phyloP scores from a whole-genome alignment of 2,113 vertebrate genomes.

The Panthera leo region DNA sequence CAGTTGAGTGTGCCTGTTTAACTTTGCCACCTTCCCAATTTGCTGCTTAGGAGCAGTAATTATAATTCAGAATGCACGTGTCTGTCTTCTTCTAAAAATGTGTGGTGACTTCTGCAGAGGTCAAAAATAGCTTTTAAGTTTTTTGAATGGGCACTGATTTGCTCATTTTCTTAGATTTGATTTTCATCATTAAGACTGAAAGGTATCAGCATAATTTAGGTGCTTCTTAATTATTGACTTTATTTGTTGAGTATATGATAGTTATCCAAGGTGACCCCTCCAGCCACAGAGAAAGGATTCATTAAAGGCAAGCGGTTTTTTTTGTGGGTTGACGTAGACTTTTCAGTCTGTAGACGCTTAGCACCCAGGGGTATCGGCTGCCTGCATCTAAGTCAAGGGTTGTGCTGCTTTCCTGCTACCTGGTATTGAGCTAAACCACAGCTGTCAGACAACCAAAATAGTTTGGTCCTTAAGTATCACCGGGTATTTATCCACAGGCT shows the following conservation, averaged over 20 bases:
- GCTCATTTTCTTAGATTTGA: conserved; percentile 39
- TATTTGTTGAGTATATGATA: neutral
- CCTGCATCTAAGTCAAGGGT: neutral
- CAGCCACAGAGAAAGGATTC: conserved; percentile 29
- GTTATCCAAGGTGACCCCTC: conserved; percentile 30
- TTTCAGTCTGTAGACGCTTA: neutral
- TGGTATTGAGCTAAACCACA: conserved; percentile 8
- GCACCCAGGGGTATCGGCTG: neutral
- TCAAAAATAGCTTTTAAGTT: conserved; percentile 41
- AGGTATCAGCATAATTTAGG: conserved; percentile 50
- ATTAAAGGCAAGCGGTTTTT: neutral
- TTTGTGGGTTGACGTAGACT: neutral
- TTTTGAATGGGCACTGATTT: conserved; percentile 57
- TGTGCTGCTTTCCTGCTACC: neutral
- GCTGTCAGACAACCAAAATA: neutral
- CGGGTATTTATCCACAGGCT: neutral
- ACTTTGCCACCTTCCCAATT: conserved; percentile 54
- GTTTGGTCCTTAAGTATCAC: neutral
- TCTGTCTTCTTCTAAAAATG: neutral
- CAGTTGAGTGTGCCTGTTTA: conserved; percentile 22
- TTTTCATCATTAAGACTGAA: conserved; percentile 36
- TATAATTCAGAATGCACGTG: neutral
- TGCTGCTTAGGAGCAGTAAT: conserved; percentile 46
- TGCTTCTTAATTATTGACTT: conserved; percentile 51
- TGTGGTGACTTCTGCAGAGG: neutral